Evolutionary conservation across 2,888 invertebrate genomes (phyloP), one percentile per base, ranked within the genome.

Genomic region (Ornithoptera priamus): DNA sequence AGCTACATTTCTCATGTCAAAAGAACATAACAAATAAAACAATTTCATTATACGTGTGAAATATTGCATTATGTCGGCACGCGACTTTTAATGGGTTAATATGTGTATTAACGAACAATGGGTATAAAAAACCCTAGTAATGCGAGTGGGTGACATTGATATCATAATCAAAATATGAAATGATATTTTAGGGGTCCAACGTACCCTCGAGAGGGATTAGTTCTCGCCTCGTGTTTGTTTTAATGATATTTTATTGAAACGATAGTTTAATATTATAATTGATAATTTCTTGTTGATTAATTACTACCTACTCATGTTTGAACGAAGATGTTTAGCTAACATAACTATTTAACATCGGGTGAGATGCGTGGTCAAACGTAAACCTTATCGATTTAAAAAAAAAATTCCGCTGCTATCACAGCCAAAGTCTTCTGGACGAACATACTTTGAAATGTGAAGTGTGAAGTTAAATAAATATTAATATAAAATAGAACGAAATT

Each of bases 111-210:
- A 82, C 79, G 81, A 76, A 89, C 87, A 91, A 90, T 81, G 75
- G 87, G 77, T 78, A 86, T 85, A 89, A 89, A 90, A 90, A 89
- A 83, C 72, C 74, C 76, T 72, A 77, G 75, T 75, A 77, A 69
- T 69, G 71, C 60, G 75, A 79, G 82, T 85, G 85, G 85, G 84
- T 81, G 89, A 87, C 89, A 88, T 85, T 90, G 91, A 92, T 92
- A 91, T 90, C 89, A 89, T 90, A 90, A 92, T 92, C 90, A 89
- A 92, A 92, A 92, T 92, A 92, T 92, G 90, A 90, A 88, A 87
- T 88, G 82, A 89, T 88, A 88, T 88, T 88, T 65, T 83, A 74
- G 78, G 81, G 83, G 86, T 82, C 82, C 72, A 73, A 75, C 61
- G 75, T 71, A 77, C 85, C 82, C 84, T 82, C 77, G 78, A 84